These are phyloP conservation scores for Cataglyphis altisquamis DNA, from an alignment of 2,888 invertebrate species.

Conservation along the genomic window DNA sequence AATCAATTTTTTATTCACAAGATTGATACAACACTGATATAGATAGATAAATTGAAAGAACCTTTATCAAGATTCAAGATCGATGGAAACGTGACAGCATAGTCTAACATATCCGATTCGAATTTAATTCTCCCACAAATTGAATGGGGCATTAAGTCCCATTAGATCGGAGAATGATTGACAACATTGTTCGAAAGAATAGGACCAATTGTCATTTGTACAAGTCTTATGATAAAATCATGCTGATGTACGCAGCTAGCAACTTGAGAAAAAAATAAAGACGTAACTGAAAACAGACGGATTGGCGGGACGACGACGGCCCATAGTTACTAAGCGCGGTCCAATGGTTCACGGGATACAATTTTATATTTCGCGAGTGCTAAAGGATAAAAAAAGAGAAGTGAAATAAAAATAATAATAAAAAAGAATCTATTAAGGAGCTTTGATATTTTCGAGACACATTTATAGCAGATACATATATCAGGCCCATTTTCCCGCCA, in stretches of 20 bases:
- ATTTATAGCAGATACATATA: conserved; percentile 81
- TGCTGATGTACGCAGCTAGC: not conserved
- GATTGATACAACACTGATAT: not conserved
- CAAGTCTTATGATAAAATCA: conserved; percentile 22
- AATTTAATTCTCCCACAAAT: conserved; percentile 29
- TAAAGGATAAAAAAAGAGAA: conserved; percentile 71
- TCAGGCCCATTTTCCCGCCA: conserved; percentile 80
- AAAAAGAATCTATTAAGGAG: conserved; percentile 70
- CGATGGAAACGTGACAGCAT: conserved; percentile 8
- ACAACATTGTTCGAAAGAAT: not conserved
- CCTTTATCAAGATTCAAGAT: not conserved
- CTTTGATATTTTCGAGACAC: conserved; percentile 82
- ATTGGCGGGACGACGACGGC: conserved; percentile 69
- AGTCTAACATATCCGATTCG: conserved; percentile 64
- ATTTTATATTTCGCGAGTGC: conserved; percentile 82
- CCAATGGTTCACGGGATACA: conserved; percentile 86
- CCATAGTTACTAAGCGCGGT: conserved; percentile 79
- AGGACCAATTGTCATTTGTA: conserved; percentile 46
- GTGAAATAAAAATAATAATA: conserved; percentile 59
- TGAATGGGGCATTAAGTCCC: not conserved
- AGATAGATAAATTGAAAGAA: not conserved
- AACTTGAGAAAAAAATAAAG: not conserved
- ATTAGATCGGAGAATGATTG: not conserved
- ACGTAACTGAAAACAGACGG: conserved; percentile 33
- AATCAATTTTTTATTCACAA: not conserved